Percentiles rank a stretch among this genome's conserved stretches.
phyloP scores from a whole-genome alignment of 2,888 invertebrate species.

The Epistrophe grossulariae region DNA sequence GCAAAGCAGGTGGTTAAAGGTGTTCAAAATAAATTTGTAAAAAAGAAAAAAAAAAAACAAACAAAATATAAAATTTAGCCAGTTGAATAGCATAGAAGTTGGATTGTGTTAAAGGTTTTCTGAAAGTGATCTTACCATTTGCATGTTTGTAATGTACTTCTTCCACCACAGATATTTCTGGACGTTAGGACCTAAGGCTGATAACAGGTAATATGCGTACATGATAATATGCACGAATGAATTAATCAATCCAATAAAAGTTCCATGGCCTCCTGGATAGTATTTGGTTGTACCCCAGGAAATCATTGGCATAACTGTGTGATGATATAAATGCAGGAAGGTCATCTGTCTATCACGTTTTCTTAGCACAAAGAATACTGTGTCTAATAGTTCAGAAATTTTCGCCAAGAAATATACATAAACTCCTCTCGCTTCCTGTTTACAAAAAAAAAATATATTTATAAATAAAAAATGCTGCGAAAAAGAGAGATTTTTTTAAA shows the following conservation, averaged over 20 bases:
- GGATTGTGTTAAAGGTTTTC: neutral
- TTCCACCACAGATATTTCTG: constrained; percentile 97
- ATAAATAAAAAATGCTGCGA: neutral
- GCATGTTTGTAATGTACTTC: constrained; percentile 94
- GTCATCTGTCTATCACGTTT: constrained; percentile 96
- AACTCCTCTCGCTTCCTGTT: constrained; percentile 88
- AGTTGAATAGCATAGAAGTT: constrained; percentile 20
- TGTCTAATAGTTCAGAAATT: constrained; percentile 95
- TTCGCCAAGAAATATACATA: constrained; percentile 95
- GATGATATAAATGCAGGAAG: constrained; percentile 96
- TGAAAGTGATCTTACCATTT: constrained; percentile 88
- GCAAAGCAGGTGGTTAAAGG: constrained; percentile 33
- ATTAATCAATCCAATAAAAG: constrained; percentile 93
- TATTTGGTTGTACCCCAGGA: constrained; percentile 97
- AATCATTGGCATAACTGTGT: constrained; percentile 96
- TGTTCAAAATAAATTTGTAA: constrained; percentile 15
- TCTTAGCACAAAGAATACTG: constrained; percentile 95
- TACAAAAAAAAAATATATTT: constrained; percentile 64
- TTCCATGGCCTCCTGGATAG: constrained; percentile 94
- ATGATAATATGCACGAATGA: constrained; percentile 97
- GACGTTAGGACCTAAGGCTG: constrained; percentile 94
- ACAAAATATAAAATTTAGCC: constrained; percentile 59
- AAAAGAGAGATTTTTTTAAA: neutral
- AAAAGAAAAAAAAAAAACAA: constrained; percentile 21
- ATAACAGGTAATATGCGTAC: constrained; percentile 96